phyloP scores from a whole-genome alignment of 2,888 invertebrate genomes.

The Leptothorax acervorum region DNA sequence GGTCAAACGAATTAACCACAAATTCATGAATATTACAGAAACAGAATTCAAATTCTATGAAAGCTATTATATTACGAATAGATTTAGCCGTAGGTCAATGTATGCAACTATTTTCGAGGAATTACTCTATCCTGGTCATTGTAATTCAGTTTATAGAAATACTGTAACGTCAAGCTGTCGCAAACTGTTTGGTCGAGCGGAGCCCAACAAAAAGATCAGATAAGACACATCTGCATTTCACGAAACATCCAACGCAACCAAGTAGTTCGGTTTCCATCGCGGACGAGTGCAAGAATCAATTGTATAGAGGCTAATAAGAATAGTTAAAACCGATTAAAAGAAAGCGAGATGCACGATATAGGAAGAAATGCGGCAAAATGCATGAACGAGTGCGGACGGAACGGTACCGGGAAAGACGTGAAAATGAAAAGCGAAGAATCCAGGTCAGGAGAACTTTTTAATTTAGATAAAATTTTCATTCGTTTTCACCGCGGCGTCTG shows the following conservation, averaged over 20 bases:
- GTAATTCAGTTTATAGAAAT: neutral
- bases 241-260: neutral
- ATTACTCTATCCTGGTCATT: constrained; percentile 1
- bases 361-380: neutral
- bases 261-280: constrained; percentile 20
- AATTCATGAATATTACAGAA: constrained; percentile 28
- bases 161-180: neutral
- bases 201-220: neutral
- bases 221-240: neutral
- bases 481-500: constrained; percentile 36
- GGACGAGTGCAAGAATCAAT: constrained; percentile 56
- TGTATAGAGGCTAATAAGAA: neutral
- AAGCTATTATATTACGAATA: constrained; percentile 24
- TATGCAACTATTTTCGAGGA: constrained; percentile 21
- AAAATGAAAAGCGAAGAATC: constrained; percentile 27
- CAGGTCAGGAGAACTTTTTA: constrained; percentile 37
- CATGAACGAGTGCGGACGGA: neutral
- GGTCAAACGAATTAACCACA: constrained; percentile 15
- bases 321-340: neutral
- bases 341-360: neutral
- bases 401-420: constrained; percentile 12
- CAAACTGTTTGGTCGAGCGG: neutral
- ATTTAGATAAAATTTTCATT: constrained; percentile 57
- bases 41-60: constrained; percentile 15
- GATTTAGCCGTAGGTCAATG: neutral